Evolutionary conservation across 2,797 vertebrate genomes (phyloP), one percentile per base, ranked within the genome.

Genomic region (Chelidonichthys spinosus): DNA sequence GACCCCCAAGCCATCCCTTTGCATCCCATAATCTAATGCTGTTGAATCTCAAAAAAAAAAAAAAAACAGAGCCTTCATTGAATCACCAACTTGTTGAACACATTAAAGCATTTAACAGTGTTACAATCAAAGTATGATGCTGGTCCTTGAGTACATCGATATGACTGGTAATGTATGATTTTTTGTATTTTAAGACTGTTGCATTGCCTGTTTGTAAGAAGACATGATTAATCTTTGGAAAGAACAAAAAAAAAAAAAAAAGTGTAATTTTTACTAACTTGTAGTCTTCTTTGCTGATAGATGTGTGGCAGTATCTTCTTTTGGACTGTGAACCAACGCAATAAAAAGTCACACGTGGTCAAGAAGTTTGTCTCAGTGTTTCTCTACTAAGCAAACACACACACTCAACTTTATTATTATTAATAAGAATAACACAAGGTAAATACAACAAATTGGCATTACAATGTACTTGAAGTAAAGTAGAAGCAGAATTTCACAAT

Each of bases 261-360:
- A 25, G 25, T 25, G 25, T 25, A 25, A 33, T 92, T 93, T 92
- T 85, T 92, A 94, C 92, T 94, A 94, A 93, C 93, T 93, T 90
- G 90, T 94, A 94, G 90, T 92, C 90, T 91, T 92, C 86, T 92
- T 90, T 92, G 83, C 87, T 93, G 83, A 90, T 93, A 93, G 92
- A 90, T 91, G 93, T 92, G 88, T 93, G 90, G 86, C 89, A 84
- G 87, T 89, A 85, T 90, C 85, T 91, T 91, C 74, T 88, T 89
- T 92, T 93, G 92, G 84, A 92, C 87, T 89, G 86, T 90, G 89
- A 92, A 92, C 76, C 84, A 81, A 91, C 56, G 59, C 88, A 94
- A 92, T 94, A 92, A 94, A 93, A 90, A 91, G 87, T 92, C 89
- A 91, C 89, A 88, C 67, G 85, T 92, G 91, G 90, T 91, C 90